Evolutionary conservation across 2,113 vertebrate genomes (phyloP), one percentile per base, ranked within the genome.

Genomic region (Microcebus tavaratra): DNA sequence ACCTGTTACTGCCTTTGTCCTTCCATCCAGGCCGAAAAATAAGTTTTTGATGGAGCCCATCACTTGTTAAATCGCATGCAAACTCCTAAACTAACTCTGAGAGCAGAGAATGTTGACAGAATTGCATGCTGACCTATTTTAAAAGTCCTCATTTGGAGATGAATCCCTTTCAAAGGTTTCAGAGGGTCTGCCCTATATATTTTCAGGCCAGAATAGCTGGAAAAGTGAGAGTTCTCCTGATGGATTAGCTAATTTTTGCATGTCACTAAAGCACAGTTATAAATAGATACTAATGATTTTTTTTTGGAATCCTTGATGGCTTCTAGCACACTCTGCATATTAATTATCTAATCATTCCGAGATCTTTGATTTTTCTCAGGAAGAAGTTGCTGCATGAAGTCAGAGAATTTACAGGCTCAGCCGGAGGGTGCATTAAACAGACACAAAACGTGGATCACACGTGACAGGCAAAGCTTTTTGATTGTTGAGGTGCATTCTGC

Each of bases 251-350:
- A 83, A 96, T 96, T 97, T 96, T 95, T 92, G 17, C 78, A 88
- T 96, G 95, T 96, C 76, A 95, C 82, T 92, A 61, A 95, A 85
- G n/a, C 70, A 92, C 25, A 83, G 88, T 88, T 98, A 96, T 96
- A 98, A 98, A 96, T 96, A 98, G 96, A 68, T 87, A 70, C 94
- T 97, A 96, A 97, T 90, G 95, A 98, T 90, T 90, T 97, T 96
- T 39, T 39, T 97, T 94, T 96, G 53, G 80, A 96, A 93, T 31
- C 65, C 90, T 96, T 93, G 86, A 93, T 96, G 75, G 55, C 82
- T 98, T 95, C 92, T 81, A 61, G 79, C 94, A 92, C n/a, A 90
- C 84, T 96, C 73, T 91, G 88, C 91, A 91, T 97, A 95, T 95
- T 97, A 97, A 97, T 97, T 95, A 96, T 90, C 94, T 90, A 88